Base-by-base conservation (phyloP, 2,797 vertebrate genomes). In the Fringilla coelebs region DNA sequence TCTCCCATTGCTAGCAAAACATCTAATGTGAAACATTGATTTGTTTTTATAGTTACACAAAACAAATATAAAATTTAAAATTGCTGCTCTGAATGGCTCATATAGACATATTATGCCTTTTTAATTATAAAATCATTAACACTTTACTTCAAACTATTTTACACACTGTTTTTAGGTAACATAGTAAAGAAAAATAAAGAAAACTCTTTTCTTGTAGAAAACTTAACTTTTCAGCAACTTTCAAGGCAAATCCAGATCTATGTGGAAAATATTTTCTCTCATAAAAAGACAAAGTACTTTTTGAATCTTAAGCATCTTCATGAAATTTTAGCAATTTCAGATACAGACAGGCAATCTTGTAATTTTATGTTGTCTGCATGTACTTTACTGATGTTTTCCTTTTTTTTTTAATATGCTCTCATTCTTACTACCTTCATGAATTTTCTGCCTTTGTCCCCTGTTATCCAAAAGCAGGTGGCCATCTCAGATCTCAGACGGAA, bases 21-120 rank as follows among this genome's bases (percentile, higher is more conserved):
- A 72, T 73, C 76, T 85, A 85, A 80, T 71, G 38, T 86, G 52
- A 90, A 94, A 87, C 13, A 68, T 58, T 92, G 58, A 55, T n/a
- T 94, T 89, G 13, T 29, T 93, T 94, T 93, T 89, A 89, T 72
- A 89, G 70, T 51, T 92, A 48, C 19, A 66, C 36, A 75, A 89
- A 83, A 78, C 26, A 80, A 62, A 86, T 54, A 90, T 16, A 46
- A 85, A 92, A 77, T 73, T 61, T 78, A 21, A 85, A 92, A 88
- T 62, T 84, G 49, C 41, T 70, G 3, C 9, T 86, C 32, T 81
- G 70, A 95, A 70, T 91, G 36, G 17, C 26, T 91, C 13, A 22
- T 66, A 68, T 18, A 73, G 9, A 62, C 9, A 32, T 78, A 72
- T 38, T 68, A 52, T 73, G 54, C 36, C 41, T 88, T 80, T 85